Conservation (phyloP, 2,797 vertebrate genomes). For the Sebastes reedi region DNA sequence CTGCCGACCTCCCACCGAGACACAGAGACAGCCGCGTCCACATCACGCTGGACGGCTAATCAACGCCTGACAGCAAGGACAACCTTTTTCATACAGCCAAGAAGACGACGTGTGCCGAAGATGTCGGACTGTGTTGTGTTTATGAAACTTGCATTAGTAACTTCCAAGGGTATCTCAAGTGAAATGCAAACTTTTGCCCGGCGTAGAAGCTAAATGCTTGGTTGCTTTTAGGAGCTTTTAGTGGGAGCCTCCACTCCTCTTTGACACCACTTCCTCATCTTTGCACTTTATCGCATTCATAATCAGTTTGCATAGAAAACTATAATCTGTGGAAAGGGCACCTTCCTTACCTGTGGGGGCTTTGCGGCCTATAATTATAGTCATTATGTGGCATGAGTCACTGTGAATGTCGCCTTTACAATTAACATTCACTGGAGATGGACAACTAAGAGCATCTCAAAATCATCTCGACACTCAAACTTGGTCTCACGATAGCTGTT, state of each 20-base stretch:
- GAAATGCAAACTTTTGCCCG: slow-evolving; percentile 31
- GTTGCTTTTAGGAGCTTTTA: slow-evolving; percentile 34
- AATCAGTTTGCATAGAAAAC: slow-evolving; percentile 58
- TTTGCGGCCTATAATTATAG: slow-evolving; percentile 64
- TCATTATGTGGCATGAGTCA: slow-evolving; percentile 68
- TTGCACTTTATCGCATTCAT: slow-evolving; percentile 53
- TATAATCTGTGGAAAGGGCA: slow-evolving; percentile 66
- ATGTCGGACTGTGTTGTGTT: slow-evolving; percentile 32
- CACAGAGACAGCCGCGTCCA: slow-evolving; percentile 61
- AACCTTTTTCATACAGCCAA: slow-evolving; percentile 41
- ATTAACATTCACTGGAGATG: slow-evolving; percentile 43
- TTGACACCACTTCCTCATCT: slow-evolving; percentile 22
- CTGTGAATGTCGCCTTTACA: slow-evolving; percentile 49
- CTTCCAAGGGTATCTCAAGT: slow-evolving; percentile 60
- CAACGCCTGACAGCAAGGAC: slow-evolving; percentile 67
- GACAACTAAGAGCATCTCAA: slow-evolving; percentile 47
- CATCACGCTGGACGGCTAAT: slow-evolving; percentile 62
- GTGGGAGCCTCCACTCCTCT: neutral
- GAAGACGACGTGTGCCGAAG: neutral
- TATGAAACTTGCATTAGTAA: slow-evolving; percentile 45
- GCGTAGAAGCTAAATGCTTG: slow-evolving; percentile 9
- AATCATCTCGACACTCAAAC: slow-evolving; percentile 57
- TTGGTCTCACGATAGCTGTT: slow-evolving; percentile 31
- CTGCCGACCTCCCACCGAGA: slow-evolving; percentile 58
- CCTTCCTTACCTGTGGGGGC: slow-evolving; percentile 47